Base-by-base conservation (phyloP, 1,140 invertebrate species). In the Alviniconcha marisindica region DNA sequence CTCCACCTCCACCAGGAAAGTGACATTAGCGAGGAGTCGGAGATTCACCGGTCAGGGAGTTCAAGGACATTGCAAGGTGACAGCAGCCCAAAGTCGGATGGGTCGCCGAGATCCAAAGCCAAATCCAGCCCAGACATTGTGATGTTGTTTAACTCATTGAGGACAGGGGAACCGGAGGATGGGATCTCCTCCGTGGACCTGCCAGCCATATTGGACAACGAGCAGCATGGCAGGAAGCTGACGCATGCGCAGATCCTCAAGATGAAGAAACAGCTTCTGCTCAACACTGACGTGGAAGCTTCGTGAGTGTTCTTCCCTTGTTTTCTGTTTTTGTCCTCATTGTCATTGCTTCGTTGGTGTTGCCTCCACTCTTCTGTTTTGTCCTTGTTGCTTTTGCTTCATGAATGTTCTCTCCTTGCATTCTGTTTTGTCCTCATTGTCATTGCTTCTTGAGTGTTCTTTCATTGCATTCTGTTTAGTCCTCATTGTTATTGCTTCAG, bases 131-230 rank as follows among this genome's bases (percentile, higher is more conserved):
- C 90, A 38, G 91, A 92, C 85, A 91, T 92, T 74, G 85, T 87
- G 10, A 84, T 66, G 54, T 54, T 90, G 42, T 86, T 92, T 84
- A 86, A 88, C 40, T 85, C 87, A 31, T 78, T 91, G 56, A 85
- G 83, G 21, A 89, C 90, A 21, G 91, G 88, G 31, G 89, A 92
- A 71, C 86, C 87, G 42, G 90, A 93, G 83, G 93, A 94, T 82
- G 93, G 93, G n/a, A 94, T 94, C 69, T 93, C 92, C 1, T 94
- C 94, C 3, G 93, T 94, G 5, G 93, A 93, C 80, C 90, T 94
- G 38, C 92, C 91, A 31, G 89, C 86, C 44, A 1, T 28, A 7
- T 3, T 21, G 36, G 21, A 4, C 3, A 3, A 91, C 44, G 42
- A 48, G 3, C 84, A 89, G 84, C 71, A 77, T 36, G 82, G 90